Conservation (phyloP, 2,113 vertebrate species). For the Gobius niger region DNA sequence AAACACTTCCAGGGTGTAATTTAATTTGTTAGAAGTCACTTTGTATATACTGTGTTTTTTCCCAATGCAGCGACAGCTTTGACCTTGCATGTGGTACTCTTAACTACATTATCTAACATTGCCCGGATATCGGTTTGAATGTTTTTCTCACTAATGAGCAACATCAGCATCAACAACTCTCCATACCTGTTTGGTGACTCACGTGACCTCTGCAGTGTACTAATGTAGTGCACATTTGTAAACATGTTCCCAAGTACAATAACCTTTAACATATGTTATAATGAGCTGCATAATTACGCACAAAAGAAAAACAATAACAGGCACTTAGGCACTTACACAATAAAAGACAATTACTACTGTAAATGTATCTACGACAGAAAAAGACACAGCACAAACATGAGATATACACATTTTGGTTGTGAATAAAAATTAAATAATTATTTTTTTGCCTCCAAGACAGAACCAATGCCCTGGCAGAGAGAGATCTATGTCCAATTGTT, state of each 20-base stretch:
- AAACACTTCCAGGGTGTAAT: too few species aligned
- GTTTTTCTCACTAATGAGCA: conserved; percentile 38
- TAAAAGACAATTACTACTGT: neutral
- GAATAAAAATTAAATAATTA: too few species aligned
- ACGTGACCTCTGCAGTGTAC: conserved; percentile 3
- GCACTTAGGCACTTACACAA: neutral
- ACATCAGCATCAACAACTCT: conserved; percentile 17
- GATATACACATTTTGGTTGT: too few species aligned
- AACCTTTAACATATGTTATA: neutral
- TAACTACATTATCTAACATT: conserved; percentile 14
- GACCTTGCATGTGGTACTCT: conserved; percentile 32
- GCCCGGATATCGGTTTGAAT: neutral
- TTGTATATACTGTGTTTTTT: too few species aligned
- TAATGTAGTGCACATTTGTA: conserved; percentile 11
- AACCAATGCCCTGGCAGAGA: too few species aligned
- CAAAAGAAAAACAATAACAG: neutral
- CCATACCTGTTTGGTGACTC: conserved; percentile 3
- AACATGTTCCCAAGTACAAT: neutral
- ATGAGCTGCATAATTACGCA: neutral
- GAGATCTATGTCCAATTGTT: too few species aligned
- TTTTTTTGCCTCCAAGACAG: too few species aligned
- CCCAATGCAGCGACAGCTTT: conserved; percentile 11
- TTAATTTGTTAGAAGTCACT: too few species aligned
- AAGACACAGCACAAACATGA: neutral
- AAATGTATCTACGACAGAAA: too few species aligned